Conservation (phyloP, 35 echinoderm and acorn worm species). For the Ophioderma brevispina region DNA sequence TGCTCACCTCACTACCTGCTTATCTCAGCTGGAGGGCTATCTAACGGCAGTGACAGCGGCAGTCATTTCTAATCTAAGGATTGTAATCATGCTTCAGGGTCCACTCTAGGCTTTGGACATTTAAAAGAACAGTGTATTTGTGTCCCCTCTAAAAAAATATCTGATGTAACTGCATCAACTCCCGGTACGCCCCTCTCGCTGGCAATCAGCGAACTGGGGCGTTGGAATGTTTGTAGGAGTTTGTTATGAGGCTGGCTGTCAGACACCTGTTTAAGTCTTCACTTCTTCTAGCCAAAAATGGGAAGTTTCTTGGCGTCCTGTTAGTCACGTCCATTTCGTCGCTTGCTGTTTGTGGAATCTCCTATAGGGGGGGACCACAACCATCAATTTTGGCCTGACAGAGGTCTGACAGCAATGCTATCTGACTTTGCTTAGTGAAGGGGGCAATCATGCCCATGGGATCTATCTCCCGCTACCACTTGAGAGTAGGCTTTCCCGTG, state of each 20-base stretch:
- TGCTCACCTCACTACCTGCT: background rate
- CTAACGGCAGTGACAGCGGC: slow-evolving; percentile 34
- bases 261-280: too few relatives aligned
- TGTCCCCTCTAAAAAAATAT: slow-evolving; percentile 17
- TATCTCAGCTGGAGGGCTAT: background rate
- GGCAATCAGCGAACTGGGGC: slow-evolving; percentile 82
- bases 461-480: too few relatives aligned
- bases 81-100: slow-evolving; percentile 55
- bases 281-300: background rate
- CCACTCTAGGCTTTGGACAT: slow-evolving; percentile 38
- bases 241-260: too few relatives aligned
- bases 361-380: too few relatives aligned
- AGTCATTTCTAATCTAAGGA: slow-evolving; percentile 60
- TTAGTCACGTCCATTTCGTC: too few relatives aligned
- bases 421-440: too few relatives aligned
- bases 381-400: too few relatives aligned
- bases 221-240: too few relatives aligned
- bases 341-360: too few relatives aligned
- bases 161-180: slow-evolving; percentile 40
- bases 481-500: too few relatives aligned
- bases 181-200: slow-evolving; percentile 43
- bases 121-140: slow-evolving; percentile 13
- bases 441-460: too few relatives aligned
- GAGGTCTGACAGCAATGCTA: background rate
- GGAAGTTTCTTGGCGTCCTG: too few relatives aligned